Percentiles rank a stretch among this genome's conserved stretches.
Evolutionary conservation across 1,140 invertebrate species (phyloP).

Genomic region (Bombus confusus): DNA sequence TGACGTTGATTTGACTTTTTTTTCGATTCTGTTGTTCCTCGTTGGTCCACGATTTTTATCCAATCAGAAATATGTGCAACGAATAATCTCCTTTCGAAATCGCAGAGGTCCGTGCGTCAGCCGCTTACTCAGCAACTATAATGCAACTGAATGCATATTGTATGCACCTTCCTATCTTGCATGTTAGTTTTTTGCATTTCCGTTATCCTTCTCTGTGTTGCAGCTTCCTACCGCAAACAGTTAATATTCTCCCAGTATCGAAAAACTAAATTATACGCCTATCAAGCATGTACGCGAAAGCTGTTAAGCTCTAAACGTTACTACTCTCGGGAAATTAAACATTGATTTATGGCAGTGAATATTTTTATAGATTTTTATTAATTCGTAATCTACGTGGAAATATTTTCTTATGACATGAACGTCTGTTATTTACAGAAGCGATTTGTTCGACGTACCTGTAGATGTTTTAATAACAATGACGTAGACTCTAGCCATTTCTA

Average conservation of each 20-base stretch:
- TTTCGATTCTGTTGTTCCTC: not conserved
- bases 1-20: not conserved
- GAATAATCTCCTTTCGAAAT: slow-evolving; percentile 59
- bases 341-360: not conserved
- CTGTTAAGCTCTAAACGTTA: not conserved
- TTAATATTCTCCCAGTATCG: not conserved
- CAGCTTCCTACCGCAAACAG: not conserved
- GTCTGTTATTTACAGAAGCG: not conserved
- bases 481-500: not conserved
- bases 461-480: not conserved
- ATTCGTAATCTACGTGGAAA: not conserved
- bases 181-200: slow-evolving; percentile 23
- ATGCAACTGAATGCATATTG: slow-evolving; percentile 54
- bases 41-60: slow-evolving; percentile 26
- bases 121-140: slow-evolving; percentile 31
- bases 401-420: not conserved
- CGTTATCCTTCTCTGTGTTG: slow-evolving; percentile 4
- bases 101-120: slow-evolving; percentile 47
- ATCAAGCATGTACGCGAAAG: not conserved
- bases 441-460: too few species aligned
- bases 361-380: not conserved
- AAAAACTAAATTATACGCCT: not conserved
- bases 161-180: slow-evolving; percentile 24
- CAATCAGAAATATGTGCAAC: slow-evolving; percentile 37
- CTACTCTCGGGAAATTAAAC: not conserved